Percentiles rank a stretch among this genome's conserved stretches.
These are phyloP conservation scores for Ardeotis arabs DNA, from an alignment of 2,113 vertebrate species.

Conservation along the genomic window DNA sequence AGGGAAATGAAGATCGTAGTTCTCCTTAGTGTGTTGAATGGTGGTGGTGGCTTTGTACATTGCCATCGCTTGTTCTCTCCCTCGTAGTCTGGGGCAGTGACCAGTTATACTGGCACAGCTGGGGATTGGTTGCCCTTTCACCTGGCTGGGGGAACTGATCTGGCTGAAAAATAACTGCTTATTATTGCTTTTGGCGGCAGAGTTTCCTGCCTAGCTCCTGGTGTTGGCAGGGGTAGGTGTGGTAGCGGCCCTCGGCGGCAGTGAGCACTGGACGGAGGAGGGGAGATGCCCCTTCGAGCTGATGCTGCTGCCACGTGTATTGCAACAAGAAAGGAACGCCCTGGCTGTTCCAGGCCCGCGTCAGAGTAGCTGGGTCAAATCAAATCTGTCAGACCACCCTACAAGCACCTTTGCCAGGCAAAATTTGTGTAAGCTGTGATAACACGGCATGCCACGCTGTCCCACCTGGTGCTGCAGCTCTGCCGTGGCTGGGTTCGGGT, in stretches of 20 bases:
- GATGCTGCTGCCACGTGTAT: background rate
- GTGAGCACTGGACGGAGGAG: background rate
- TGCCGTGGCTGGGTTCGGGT: background rate
- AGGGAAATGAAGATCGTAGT: background rate
- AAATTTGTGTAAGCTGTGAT: background rate
- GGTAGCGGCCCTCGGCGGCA: background rate
- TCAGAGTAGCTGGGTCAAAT: background rate
- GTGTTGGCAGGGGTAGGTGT: background rate
- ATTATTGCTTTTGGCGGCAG: background rate
- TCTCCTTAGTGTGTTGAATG: background rate
- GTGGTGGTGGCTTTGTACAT: background rate
- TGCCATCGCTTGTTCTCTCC: background rate
- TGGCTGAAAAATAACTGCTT: background rate
- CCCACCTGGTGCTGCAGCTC: background rate
- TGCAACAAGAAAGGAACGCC: background rate
- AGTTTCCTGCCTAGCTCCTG: background rate
- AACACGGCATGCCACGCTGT: rapidly evolving
- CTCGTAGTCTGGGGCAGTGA: background rate
- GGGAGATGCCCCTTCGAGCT: background rate
- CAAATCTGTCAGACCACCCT: background rate
- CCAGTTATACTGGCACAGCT: background rate
- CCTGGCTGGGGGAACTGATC: background rate
- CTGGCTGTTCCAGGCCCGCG: background rate
- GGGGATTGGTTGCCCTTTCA: background rate
- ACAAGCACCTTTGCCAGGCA: background rate